Percentiles rank a stretch among this genome's conserved stretches.
Conservation (phyloP, 2,113 vertebrate genomes). For the Chaetorhynchus papuensis region DNA sequence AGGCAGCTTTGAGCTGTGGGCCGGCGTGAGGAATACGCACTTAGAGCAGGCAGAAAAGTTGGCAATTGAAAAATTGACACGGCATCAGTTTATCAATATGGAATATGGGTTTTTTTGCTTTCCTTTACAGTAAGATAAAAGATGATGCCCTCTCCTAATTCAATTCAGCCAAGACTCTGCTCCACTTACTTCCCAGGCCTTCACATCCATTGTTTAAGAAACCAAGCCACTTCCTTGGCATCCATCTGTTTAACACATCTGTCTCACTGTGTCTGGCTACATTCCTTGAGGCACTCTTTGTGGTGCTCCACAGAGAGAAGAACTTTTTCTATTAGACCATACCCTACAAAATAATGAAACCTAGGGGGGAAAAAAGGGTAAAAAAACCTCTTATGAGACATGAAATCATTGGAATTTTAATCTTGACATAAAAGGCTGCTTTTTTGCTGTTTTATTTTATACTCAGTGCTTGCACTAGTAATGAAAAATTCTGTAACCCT, state of each 20-base stretch:
- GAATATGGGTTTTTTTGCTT: background rate
- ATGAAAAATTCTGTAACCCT: background rate
- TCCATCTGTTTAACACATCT: slow-evolving; percentile 16
- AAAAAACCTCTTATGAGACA: background rate
- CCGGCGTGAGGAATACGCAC: background rate
- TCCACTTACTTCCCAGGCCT: background rate
- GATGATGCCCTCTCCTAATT: background rate
- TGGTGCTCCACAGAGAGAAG: background rate
- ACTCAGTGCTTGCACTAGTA: background rate
- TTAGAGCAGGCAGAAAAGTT: background rate
- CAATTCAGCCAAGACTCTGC: background rate
- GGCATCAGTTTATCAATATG: background rate
- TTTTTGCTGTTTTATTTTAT: background rate
- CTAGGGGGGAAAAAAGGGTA: background rate
- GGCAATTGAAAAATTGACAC: background rate
- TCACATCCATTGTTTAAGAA: background rate
- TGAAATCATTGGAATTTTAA: background rate
- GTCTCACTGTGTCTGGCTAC: background rate
- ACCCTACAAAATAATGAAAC: background rate
- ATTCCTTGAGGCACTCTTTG: background rate
- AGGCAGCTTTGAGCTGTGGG: background rate
- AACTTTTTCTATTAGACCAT: background rate
- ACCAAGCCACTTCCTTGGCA: background rate
- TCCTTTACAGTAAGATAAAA: background rate
- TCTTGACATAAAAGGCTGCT: background rate